Percentiles rank a stretch among this genome's conserved stretches.
Evolutionary conservation across 1,140 invertebrate species (phyloP).

Genomic region (Druon quercuslanigerum): DNA sequence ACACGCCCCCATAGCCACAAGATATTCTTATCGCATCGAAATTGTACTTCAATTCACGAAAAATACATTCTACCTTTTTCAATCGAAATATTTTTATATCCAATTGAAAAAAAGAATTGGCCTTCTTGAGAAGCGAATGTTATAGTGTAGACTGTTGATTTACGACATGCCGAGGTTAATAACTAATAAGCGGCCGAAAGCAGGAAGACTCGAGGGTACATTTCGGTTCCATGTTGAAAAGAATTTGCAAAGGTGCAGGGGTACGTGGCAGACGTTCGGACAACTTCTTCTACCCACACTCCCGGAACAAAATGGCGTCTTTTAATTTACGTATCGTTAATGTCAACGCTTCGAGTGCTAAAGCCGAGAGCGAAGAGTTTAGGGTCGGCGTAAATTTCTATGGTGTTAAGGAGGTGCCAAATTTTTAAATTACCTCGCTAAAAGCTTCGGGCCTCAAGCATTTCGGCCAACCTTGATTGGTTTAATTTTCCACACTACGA

Average conservation of each 20-base stretch:
- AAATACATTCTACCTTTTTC: neutral
- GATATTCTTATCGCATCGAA: neutral
- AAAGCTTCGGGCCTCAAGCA: neutral
- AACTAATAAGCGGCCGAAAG: conserved; percentile 13
- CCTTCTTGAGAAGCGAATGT: neutral
- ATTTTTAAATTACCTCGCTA: conserved; percentile 46
- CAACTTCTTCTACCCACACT: conserved; percentile 48
- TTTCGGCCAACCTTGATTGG: neutral
- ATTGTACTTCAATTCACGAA: neutral
- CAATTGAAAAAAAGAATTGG: neutral
- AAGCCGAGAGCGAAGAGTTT: conserved; percentile 37
- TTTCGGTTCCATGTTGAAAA: conserved; percentile 19
- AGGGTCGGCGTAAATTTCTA: conserved; percentile 48
- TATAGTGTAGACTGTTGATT: neutral
- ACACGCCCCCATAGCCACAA: conserved; percentile 24
- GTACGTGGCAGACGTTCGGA: conserved; percentile 14
- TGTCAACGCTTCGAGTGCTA: conserved; percentile 34
- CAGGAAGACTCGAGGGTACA: neutral
- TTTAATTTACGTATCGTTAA: conserved; percentile 56
- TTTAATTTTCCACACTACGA: neutral
- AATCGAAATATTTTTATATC: conserved; percentile 11
- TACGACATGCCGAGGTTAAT: conserved; percentile 12
- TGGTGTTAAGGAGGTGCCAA: conserved; percentile 51
- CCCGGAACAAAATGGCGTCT: conserved; percentile 46
- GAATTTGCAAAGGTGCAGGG: conserved; percentile 7